Evolutionary conservation across 2,888 invertebrate species (phyloP), one percentile per base, ranked within the genome.

Genomic region (Coronaproctus castanopsis): DNA sequence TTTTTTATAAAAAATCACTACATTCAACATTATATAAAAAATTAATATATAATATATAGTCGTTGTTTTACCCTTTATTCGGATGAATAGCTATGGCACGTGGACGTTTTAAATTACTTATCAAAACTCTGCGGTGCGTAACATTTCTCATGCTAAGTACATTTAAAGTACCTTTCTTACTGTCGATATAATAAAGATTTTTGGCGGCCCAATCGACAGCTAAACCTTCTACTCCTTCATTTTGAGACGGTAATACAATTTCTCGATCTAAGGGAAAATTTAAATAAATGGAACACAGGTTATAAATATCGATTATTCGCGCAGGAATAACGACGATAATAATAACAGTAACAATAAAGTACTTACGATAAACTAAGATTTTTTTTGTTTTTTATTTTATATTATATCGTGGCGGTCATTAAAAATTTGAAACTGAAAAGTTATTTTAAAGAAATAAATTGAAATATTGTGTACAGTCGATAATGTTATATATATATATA

Each of bases 1-100:
- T n/a, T n/a, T n/a, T n/a, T n/a, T n/a, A n/a, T n/a, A n/a, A n/a
- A n/a, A n/a, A n/a, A n/a, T n/a, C n/a, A n/a, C n/a, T n/a, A n/a
- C n/a, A n/a, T n/a, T n/a, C n/a, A n/a, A n/a, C n/a, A n/a, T n/a
- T n/a, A n/a, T n/a, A n/a, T n/a, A n/a, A n/a, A n/a, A n/a, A n/a
- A n/a, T n/a, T n/a, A n/a, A n/a, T n/a, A n/a, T n/a, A n/a, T n/a
- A n/a, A n/a, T n/a, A n/a, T n/a, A n/a, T n/a, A n/a, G n/a, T n/a
- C n/a, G n/a, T n/a, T n/a, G n/a, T 60, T 69, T 65, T 65, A 77
- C 65, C 95, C 95, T 69, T 84, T 85, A 69, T 92, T 92, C 0
- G 97, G 97, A 73, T 97, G 95, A 0, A 96, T 90, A 0, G 93
- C 96, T 61, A 98, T 92, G 3, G 95, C 95, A 67, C 96, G 78